Base-by-base conservation (phyloP, 2,113 vertebrate genomes). In the Echinops telfairi region DNA sequence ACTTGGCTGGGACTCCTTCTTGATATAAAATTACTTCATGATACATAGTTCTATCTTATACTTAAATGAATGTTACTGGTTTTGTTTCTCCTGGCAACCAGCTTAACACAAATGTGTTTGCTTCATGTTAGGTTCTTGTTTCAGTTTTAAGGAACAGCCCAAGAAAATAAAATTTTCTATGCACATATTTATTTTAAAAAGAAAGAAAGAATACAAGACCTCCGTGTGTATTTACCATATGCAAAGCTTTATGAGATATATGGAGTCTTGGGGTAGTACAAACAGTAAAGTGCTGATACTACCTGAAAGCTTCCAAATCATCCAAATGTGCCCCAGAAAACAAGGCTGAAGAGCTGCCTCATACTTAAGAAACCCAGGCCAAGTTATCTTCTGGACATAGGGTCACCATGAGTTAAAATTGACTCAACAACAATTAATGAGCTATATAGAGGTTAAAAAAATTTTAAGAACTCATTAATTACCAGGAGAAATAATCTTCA, bases 71-170 rank as follows among this genome's bases (percentile, higher is more conserved):
- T 53, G 47, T 53, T 53, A 53, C 47, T 53, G 47, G 47, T 53
- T 53, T 53, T 6, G 47, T 14, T 53, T 53, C 47, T 53, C 47
- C 12, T 7, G 47, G 47, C 47, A 53, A 53, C 47, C 47, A 53
- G 12, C 47, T 53, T 53, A 53, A 53, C 47, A 53, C 47, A 10
- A 3, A 89, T 88, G 80, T 23, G 9, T 83, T 89, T 77, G 68
- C 17, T 91, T 94, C 40, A 86, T 60, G 77, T 91, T 76, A 71
- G 17, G 89, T 93, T 90, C 80, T 92, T 16, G 47, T 86, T 83
- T 93, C 71, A 88, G 10, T 80, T 94, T 95, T 83, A 75, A 92
- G 71, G 11, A 95, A 38, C 29, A 36, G 15, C 83, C 20, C 83
- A n/a, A 16, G 64, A 57, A 84, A 92, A 68, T 43, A 29, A 91